Conservation (phyloP, 1,140 invertebrate genomes). For the fruit fly (Drosophila melanogaster) region DNA sequence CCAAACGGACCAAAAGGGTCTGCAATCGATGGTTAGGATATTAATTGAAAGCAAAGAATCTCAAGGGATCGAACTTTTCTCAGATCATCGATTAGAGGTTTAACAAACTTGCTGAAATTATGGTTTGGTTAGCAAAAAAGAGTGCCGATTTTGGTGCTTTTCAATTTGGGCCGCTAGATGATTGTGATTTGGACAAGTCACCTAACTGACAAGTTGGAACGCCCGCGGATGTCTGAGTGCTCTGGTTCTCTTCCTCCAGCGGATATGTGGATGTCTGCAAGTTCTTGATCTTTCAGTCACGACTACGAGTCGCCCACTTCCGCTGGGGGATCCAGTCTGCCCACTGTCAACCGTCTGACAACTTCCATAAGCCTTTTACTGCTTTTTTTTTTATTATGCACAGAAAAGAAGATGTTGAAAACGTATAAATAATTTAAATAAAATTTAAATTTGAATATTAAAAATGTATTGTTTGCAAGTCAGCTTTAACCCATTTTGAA, state of each 20-base stretch:
- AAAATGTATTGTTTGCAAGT: too few relatives aligned
- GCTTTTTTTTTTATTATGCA: background rate
- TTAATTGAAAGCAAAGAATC: conserved; percentile 30
- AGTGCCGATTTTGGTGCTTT: conserved; percentile 1
- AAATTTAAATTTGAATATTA: too few relatives aligned
- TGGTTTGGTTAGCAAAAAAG: background rate
- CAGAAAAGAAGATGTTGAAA: background rate
- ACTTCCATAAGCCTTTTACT: background rate
- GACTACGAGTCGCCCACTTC: conserved; percentile 66
- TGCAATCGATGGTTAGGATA: conserved; percentile 14
- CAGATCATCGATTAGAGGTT: conserved; percentile 27
- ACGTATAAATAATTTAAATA: background rate
- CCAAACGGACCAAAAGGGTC: conserved; percentile 11
- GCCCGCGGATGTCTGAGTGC: conserved; percentile 25
- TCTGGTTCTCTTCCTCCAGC: conserved; percentile 16
- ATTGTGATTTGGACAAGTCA: conserved; percentile 24
- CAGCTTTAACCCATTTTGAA: too few relatives aligned
- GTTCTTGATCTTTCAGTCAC: conserved; percentile 11
- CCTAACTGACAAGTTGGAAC: conserved; percentile 18
- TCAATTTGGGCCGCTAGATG: conserved; percentile 34
- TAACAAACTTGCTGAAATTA: conserved; percentile 36
- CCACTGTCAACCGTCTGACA: conserved; percentile 44
- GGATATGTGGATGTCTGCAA: conserved; percentile 19
- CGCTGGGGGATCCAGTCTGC: conserved; percentile 55
- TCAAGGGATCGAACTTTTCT: conserved; percentile 16